Base-by-base conservation (phyloP, 35 echinoderm and acorn worm species). In the Amphiura filiformis region DNA sequence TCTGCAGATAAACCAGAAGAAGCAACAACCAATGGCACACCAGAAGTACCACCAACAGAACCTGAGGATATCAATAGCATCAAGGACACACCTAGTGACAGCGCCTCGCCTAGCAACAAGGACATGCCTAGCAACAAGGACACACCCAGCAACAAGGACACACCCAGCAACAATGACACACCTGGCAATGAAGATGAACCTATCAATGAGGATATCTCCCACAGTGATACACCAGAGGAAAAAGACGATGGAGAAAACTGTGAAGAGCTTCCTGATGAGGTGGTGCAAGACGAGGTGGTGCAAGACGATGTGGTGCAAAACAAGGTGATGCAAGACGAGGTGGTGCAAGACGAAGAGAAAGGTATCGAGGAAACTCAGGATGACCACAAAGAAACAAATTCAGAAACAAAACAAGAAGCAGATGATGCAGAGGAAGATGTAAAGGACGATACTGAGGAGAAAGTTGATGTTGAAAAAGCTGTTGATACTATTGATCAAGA, bases 331-430 rank as follows among this genome's bases (percentile, higher is more conserved):
- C 42, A 52, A 76, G 61, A 35, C 1, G 80, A 36, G 44, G 20
- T 52, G 44, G 20, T 52, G 44, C 44, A 52, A 52, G 7, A 11
- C 44, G 31, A 30, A 81, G n/a, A 41, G 18, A 80, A 37, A 18
- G 38, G 56, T 31, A 80, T 31, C 0, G 75, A 33, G 32, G 37
- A 32, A n/a, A 47, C 47, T 33, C 4, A 32, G 22, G 56, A 78
- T 36, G 86, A 80, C 75, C 78, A 34, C 80, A 37, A 90, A 82
- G 56, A 86, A 34, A 65, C 35, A 33, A 82, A 90, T 1, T 65
- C 20, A 39, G 76, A 84, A 31, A 85, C 49, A 41, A 78, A 88
- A 20, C 39, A 37, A 39, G 86, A 83, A 33, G 84, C 7, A 70
- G 78, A 32, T 81, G 83, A 86, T 52, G 38, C 7, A 83, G 35